phyloP scores from a whole-genome alignment of 2,888 invertebrate species.

The Stegana nigrithorax region DNA sequence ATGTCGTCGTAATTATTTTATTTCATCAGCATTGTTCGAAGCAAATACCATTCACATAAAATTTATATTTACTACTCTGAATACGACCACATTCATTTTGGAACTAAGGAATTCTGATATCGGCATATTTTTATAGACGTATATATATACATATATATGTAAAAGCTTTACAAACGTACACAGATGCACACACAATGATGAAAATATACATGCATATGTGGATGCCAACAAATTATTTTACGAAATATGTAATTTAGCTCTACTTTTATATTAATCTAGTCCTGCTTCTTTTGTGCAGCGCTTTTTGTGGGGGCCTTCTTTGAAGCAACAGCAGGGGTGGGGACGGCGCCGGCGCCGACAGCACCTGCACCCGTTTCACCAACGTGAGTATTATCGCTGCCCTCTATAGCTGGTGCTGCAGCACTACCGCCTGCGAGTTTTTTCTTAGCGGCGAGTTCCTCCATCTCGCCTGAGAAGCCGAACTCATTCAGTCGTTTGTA shows the following conservation, averaged over 20 bases:
- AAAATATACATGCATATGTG: background rate
- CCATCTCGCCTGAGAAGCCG: conserved; percentile 95
- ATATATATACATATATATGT: no score
- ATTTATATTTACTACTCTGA: no score
- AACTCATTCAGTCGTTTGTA: conserved; percentile 96
- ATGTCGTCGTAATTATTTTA: no score
- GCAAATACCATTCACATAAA: no score
- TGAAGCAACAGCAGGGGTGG: conserved; percentile 16
- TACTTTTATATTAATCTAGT: conserved; percentile 45
- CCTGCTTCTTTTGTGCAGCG: conserved; percentile 64
- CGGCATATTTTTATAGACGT: no score
- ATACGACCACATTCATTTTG: no score
- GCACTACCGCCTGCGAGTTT: conserved; percentile 13
- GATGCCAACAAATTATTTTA: conserved; percentile 6
- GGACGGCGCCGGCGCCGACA: conserved; percentile 29
- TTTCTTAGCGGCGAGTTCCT: conserved; percentile 50
- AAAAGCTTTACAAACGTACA: conserved; percentile 8
- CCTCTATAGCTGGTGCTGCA: no score
- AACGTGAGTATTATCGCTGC: no score
- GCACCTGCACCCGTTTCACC: background rate
- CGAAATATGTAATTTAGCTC: background rate
- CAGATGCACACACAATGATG: background rate
- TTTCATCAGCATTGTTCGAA: no score
- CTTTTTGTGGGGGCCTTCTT: conserved; percentile 49
- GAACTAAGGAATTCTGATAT: conserved; percentile 6